Percentiles rank a stretch among this genome's conserved stretches.
phyloP scores from a whole-genome alignment of 2,888 invertebrate species.

The Cephus spinipes region DNA sequence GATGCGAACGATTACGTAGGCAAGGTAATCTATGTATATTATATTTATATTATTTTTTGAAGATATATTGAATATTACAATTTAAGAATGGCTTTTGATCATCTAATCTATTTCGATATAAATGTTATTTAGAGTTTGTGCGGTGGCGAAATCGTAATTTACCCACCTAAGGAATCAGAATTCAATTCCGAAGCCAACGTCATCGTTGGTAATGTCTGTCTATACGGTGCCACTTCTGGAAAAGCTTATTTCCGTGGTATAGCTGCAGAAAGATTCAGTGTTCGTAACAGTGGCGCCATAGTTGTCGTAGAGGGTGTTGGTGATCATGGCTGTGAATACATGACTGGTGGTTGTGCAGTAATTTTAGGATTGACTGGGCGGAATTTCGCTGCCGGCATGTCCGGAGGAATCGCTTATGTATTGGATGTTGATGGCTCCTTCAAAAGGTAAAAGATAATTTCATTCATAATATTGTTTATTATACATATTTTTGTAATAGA shows the following conservation, averaged over 20 bases:
- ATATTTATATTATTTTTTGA: constrained; percentile 2
- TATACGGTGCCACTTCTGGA: constrained; percentile 97
- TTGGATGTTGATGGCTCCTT: constrained; percentile 90
- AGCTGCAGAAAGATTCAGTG: constrained; percentile 98
- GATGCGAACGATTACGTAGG: constrained; percentile 99
- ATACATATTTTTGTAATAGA: constrained; percentile 7
- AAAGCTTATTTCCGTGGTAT: constrained; percentile 95
- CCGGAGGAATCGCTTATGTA: constrained; percentile 94
- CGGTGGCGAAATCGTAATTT: constrained; percentile 93
- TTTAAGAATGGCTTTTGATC: not conserved
- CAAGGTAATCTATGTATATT: constrained; percentile 68
- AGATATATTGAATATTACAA: not conserved
- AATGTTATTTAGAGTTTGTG: constrained; percentile 79
- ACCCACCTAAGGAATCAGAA: constrained; percentile 86
- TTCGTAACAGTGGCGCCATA: constrained; percentile 95
- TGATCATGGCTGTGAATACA: constrained; percentile 99
- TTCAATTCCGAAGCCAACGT: constrained; percentile 95
- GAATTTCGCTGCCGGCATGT: constrained; percentile 99
- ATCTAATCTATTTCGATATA: constrained; percentile 14
- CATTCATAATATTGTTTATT: not conserved
- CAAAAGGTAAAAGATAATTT: constrained; percentile 66
- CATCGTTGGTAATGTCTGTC: constrained; percentile 97
- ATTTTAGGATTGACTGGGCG: constrained; percentile 95
- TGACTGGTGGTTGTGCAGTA: constrained; percentile 95
- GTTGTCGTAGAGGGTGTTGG: constrained; percentile 99